These are phyloP conservation scores for Ariopsis seemanni DNA, from an alignment of 2,113 vertebrate species.

Conservation along the genomic window DNA sequence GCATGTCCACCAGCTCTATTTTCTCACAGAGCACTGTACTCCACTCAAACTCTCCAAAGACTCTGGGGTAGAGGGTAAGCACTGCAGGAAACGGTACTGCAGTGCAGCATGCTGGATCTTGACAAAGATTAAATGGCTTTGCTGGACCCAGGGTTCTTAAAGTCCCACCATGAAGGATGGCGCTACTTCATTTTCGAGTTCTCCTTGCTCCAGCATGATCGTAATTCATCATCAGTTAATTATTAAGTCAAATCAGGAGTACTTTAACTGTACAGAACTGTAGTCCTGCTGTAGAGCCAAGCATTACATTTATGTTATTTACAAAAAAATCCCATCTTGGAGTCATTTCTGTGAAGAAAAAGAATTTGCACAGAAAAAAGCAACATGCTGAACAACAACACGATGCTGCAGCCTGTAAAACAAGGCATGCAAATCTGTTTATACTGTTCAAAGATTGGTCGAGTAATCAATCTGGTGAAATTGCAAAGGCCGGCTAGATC, in stretches of 20 bases:
- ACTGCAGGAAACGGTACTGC: slow-evolving; percentile 19
- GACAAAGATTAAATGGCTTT: slow-evolving; percentile 31
- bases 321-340: neutral
- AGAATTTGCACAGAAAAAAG: neutral
- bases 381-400: slow-evolving; percentile 7
- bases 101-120: neutral
- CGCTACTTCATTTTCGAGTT: neutral
- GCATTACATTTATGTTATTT: neutral
- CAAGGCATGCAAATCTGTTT: slow-evolving; percentile 21
- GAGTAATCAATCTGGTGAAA: slow-evolving; percentile 3
- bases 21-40: neutral
- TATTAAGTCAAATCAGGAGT: slow-evolving; percentile 16
- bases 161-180: slow-evolving; percentile 13
- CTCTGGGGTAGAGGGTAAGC: slow-evolving; percentile 10
- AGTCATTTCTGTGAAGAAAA: neutral
- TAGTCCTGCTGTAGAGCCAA: neutral
- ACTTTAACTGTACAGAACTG: neutral
- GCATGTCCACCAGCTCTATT: neutral
- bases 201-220: neutral
- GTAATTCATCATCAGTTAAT: slow-evolving; percentile 8
- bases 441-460: slow-evolving; percentile 10
- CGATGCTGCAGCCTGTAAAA: neutral
- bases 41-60: slow-evolving; percentile 27
- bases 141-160: neutral
- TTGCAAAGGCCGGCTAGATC: slow-evolving; percentile 18